Percentiles rank a stretch among this genome's conserved stretches.
Evolutionary conservation across 2,113 vertebrate genomes (phyloP).

Genomic region (Cyanistes caeruleus): DNA sequence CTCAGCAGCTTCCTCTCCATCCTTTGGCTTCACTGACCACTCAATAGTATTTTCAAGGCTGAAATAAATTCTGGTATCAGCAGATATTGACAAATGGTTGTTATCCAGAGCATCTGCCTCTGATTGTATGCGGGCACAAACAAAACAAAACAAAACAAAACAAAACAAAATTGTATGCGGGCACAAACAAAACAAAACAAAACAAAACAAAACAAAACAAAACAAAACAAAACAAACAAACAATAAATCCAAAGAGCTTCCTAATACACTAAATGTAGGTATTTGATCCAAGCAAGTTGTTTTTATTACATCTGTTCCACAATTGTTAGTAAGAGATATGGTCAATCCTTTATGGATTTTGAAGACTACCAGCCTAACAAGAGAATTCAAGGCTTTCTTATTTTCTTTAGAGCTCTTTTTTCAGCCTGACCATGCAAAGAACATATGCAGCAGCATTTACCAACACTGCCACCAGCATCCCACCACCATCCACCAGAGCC

Average conservation of each 20-base stretch:
- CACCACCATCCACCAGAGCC: too few relatives aligned
- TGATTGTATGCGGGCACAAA: neutral
- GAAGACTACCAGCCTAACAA: neutral
- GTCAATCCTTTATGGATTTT: neutral
- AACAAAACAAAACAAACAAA: too few relatives aligned
- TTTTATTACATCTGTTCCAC: neutral
- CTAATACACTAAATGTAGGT: neutral
- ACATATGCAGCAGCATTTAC: neutral
- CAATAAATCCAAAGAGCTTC: neutral
- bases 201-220: neutral
- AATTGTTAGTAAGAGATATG: neutral
- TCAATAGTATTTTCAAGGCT: neutral
- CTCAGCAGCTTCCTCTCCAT: neutral
- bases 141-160: neutral
- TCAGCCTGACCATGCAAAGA: neutral
- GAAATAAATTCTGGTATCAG: neutral
- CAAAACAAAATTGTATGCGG: neutral
- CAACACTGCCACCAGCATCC: neutral
- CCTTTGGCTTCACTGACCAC: neutral
- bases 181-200: neutral
- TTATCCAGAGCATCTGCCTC: neutral
- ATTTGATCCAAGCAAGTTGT: neutral
- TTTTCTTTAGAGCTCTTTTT: neutral
- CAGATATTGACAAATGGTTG: neutral
- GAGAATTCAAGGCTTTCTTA: neutral